These are phyloP conservation scores for Picus viridis DNA, from an alignment of 2,797 vertebrate species.

Conservation along the genomic window DNA sequence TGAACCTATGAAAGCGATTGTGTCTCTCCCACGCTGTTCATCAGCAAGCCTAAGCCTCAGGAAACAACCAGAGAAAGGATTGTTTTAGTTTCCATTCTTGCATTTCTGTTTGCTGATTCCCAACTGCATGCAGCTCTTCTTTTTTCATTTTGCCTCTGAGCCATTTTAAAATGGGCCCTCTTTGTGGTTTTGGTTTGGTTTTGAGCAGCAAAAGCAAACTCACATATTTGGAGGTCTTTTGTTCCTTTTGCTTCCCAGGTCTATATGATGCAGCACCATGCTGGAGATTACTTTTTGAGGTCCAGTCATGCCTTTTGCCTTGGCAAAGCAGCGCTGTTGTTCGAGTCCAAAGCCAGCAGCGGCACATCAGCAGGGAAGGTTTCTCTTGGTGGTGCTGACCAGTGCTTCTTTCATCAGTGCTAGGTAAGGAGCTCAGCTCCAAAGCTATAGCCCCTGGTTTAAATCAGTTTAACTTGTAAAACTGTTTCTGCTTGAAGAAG, in stretches of 20 bases:
- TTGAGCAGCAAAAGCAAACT: not conserved
- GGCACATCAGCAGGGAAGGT: not conserved
- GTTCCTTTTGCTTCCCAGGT: not conserved
- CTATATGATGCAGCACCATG: accelerated
- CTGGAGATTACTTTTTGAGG: not conserved
- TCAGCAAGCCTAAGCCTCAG: not conserved
- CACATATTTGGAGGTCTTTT: accelerated
- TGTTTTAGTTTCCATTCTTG: not conserved
- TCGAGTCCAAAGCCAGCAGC: not conserved
- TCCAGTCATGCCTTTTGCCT: not conserved
- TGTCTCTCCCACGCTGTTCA: not conserved
- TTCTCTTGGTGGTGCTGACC: not conserved
- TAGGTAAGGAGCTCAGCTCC: not conserved
- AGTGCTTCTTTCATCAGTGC: accelerated
- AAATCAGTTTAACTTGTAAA: not conserved
- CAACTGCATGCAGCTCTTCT: not conserved
- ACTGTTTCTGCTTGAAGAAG: not conserved
- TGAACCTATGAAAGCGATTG: not conserved
- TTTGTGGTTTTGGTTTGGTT: not conserved
- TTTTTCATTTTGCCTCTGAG: not conserved
- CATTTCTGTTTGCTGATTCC: not conserved
- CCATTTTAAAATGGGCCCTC: not conserved
- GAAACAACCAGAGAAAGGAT: not conserved
- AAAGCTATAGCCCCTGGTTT: not conserved
- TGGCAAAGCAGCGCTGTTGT: not conserved